phyloP scores from a whole-genome alignment of 2,797 vertebrate genomes.

The Sitta carolinensis region DNA sequence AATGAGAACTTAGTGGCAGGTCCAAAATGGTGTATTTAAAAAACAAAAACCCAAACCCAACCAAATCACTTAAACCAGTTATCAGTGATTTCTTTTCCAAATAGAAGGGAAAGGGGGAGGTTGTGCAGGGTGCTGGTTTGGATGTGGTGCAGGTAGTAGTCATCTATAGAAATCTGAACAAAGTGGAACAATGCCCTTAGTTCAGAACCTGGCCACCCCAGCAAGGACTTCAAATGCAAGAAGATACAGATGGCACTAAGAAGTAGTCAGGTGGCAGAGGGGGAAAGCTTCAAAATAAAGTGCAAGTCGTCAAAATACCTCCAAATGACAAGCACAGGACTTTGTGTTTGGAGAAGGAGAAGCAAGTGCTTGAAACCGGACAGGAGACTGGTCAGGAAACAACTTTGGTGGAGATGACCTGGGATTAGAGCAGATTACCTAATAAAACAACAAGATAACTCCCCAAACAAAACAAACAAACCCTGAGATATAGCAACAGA shows the following conservation, averaged over 20 bases:
- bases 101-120: background rate
- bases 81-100: background rate
- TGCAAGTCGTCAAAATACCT: background rate
- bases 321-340: background rate
- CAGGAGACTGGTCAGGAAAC: background rate
- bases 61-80: background rate
- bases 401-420: background rate
- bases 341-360: background rate
- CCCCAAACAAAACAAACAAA: background rate
- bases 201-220: background rate
- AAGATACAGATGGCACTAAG: background rate
- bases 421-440: background rate
- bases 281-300: background rate
- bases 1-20: background rate
- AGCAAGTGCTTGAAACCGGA: background rate
- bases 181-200: background rate
- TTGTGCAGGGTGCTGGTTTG: background rate
- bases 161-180: background rate
- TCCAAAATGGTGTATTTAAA: accelerated
- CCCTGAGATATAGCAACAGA: background rate
- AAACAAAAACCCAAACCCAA: background rate
- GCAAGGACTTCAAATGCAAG: background rate
- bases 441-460: background rate
- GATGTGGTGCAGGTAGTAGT: background rate
- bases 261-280: accelerated